A percentile compares a stretch with the other conserved stretches of the same genome.
Conservation (phyloP, 2,888 invertebrate genomes). For the Drosophila parthenogenetica region DNA sequence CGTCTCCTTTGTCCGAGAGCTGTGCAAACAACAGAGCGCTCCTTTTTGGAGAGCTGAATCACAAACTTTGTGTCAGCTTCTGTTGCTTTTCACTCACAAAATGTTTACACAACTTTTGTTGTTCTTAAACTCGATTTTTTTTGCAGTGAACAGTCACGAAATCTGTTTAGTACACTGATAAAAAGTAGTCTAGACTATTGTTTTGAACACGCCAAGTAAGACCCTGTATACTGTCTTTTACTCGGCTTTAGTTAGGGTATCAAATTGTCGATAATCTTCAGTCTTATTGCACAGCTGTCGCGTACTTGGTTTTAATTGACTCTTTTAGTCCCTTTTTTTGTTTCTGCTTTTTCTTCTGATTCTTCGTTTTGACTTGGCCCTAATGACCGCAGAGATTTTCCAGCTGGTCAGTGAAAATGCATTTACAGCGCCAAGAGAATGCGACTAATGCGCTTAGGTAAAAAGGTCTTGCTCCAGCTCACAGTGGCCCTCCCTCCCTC, state of each 20-base stretch:
- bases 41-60: constrained; percentile 37
- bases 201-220: no score
- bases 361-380: constrained; percentile 41
- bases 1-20: constrained; percentile 42
- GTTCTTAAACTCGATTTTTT: no score
- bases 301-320: constrained; percentile 50
- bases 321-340: constrained; percentile 19
- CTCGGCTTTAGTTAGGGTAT: background rate
- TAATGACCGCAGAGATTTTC: constrained; percentile 72
- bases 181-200: no score
- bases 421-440: constrained; percentile 57
- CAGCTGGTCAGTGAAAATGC: constrained; percentile 70
- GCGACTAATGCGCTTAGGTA: constrained; percentile 70
- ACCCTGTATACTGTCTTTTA: no score
- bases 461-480: constrained; percentile 21
- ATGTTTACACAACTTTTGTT: constrained; percentile 18
- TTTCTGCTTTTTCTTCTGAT: background rate
- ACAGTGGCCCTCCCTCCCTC: background rate
- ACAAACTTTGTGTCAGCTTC: constrained; percentile 27
- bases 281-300: constrained; percentile 17
- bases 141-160: no score
- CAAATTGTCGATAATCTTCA: background rate
- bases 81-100: constrained; percentile 27
- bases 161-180: no score
- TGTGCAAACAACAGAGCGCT: constrained; percentile 51